Base-by-base conservation (phyloP, 2,888 invertebrate species). In the Chouioia cunea region DNA sequence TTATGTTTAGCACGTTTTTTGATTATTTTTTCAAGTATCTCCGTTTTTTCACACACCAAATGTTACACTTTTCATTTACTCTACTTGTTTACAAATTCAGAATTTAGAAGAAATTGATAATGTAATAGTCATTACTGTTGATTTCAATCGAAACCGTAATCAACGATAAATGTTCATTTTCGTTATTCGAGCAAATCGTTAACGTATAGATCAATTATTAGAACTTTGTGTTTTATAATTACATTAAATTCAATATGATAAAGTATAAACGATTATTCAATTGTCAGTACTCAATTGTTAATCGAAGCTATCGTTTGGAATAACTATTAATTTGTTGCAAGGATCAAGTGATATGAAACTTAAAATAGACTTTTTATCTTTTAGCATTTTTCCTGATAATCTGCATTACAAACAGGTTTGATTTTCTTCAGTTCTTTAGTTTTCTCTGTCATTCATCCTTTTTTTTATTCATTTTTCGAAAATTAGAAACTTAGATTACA, bases 361-460 rank as follows among this genome's bases (percentile, higher is more conserved):
- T 63, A 63, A 62, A 64, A 56, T 27, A 69, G 27, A 62, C 18
- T 57, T 69, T 69, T 69, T 64, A 69, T 63, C 69, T 62, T 69
- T 57, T 69, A 71, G 65, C 52, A 66, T 70, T 54, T 70, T 70
- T 70, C 62, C 64, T 70, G 59, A 70, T 65, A 70, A 65, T 65
- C 59, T 46, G 48, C 62, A 65, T 65, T 62, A 23, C 54, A 58
- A 70, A 59, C 70, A 59, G 64, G 59, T 70, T 65, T 70, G 64
- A 59, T 65, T 65, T 70, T 65, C 65, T 65, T 60, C 48, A 65
- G 53, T 65, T 65, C 10, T 65, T 70, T 53, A 58, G 58, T 64
- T 63, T n/a, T 57, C 14, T 58, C 60, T 67, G 22, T 6, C 36
- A 36, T 36, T n/a, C 36, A 36, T 36, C 12, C 12, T 27, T 27